Conservation (phyloP, 64 coral and sea anemone species). For the Montipora foliosa region DNA sequence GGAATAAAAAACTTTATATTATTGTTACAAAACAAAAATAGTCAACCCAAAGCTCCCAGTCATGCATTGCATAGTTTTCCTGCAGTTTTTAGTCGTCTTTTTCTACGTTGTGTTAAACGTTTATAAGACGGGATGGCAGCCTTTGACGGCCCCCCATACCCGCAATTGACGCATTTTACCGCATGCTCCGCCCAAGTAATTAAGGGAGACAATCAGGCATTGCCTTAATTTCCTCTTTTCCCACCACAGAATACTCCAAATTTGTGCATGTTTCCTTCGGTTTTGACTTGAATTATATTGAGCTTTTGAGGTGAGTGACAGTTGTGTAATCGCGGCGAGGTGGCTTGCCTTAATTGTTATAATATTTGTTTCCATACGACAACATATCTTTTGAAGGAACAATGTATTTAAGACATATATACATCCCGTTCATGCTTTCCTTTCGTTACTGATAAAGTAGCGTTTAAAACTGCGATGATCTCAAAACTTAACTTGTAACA, state of each 20-base stretch:
- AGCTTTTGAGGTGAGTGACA: slow-evolving; percentile 21
- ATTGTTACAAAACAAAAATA: not conserved
- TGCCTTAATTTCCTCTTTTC: slow-evolving; percentile 24
- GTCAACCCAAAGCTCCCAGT: not conserved
- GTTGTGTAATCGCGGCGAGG: not conserved
- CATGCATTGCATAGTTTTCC: not conserved
- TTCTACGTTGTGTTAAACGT: not conserved
- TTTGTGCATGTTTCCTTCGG: not conserved
- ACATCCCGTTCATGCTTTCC: not conserved
- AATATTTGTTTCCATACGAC: not conserved
- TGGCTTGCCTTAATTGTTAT: not conserved
- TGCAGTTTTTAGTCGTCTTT: not conserved
- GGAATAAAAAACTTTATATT: not conserved
- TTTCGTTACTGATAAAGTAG: too few relatives aligned
- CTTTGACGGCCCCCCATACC: not conserved
- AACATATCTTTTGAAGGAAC: not conserved
- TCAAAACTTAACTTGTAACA: too few relatives aligned
- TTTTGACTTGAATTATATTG: not conserved
- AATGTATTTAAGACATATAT: not conserved
- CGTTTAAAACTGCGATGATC: too few relatives aligned
- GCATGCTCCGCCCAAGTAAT: slow-evolving; percentile 36
- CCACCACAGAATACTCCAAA: slow-evolving; percentile 22
- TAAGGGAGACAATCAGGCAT: slow-evolving; percentile 20
- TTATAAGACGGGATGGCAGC: not conserved
- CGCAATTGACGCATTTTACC: not conserved